A percentile compares a stretch with the other conserved stretches of the same genome.
phyloP scores from a whole-genome alignment of 1,140 invertebrate genomes.

The Atta texana region DNA sequence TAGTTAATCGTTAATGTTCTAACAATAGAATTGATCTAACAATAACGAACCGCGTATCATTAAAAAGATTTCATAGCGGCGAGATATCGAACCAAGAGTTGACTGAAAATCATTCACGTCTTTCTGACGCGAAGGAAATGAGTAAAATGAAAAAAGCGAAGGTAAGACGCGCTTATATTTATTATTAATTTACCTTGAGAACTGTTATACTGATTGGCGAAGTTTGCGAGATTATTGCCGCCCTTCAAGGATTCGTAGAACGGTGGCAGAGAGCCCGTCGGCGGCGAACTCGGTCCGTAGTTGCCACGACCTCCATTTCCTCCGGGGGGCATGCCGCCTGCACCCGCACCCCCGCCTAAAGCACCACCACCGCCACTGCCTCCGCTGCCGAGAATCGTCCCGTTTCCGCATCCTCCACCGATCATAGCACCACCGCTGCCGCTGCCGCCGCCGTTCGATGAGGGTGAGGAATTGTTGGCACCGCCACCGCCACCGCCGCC shows the following conservation, averaged over 20 bases:
- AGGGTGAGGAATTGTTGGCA: slow-evolving; percentile 46
- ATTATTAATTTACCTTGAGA: slow-evolving; percentile 71
- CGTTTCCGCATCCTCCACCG: slow-evolving; percentile 79
- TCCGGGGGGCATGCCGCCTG: slow-evolving; percentile 90
- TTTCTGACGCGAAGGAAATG: neutral
- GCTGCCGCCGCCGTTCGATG: slow-evolving; percentile 51
- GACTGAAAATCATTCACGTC: neutral
- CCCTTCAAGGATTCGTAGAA: slow-evolving; percentile 94
- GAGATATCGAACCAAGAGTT: neutral
- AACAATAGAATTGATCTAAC: neutral
- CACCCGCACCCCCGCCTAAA: slow-evolving; percentile 88
- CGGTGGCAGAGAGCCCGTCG: slow-evolving; percentile 93
- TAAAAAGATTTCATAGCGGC: neutral
- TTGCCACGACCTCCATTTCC: slow-evolving; percentile 91
- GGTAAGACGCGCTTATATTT: neutral
- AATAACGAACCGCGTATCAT: neutral
- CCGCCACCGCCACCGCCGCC: slow-evolving; percentile 76
- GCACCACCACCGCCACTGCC: slow-evolving; percentile 87
- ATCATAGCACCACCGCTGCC: slow-evolving; percentile 64
- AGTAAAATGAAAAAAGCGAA: neutral
- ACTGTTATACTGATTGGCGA: slow-evolving; percentile 87
- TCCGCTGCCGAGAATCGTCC: slow-evolving; percentile 83
- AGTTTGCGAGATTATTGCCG: slow-evolving; percentile 88
- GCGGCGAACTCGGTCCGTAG: slow-evolving; percentile 93
- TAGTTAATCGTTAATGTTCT: neutral